phyloP scores from a whole-genome alignment of 1,140 invertebrate species.

The Halyomorpha halys region DNA sequence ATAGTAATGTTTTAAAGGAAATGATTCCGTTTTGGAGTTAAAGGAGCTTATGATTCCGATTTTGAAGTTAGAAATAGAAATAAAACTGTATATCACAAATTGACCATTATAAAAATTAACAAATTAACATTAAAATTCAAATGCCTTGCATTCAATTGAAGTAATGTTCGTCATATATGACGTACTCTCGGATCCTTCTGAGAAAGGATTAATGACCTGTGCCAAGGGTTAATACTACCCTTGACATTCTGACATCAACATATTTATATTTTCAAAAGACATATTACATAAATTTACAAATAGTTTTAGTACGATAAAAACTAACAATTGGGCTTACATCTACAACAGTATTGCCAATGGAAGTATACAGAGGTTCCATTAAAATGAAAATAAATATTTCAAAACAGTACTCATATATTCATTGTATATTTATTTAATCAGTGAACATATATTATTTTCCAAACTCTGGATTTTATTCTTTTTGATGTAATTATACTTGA shows the following conservation, averaged over 20 bases:
- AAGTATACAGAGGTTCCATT: background rate
- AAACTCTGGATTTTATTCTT: no score
- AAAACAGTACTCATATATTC: no score
- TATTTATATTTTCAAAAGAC: background rate
- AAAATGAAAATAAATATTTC: no score
- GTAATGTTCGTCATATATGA: constrained; percentile 18
- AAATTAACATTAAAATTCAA: background rate
- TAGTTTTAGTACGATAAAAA: background rate
- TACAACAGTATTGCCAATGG: background rate
- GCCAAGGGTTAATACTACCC: constrained; percentile 8
- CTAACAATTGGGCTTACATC: background rate
- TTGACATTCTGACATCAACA: background rate
- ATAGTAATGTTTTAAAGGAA: no score
- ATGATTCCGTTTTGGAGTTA: no score
- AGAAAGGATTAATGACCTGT: background rate
- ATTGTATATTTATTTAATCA: no score
- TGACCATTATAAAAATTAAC: background rate
- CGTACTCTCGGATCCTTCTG: constrained; percentile 14
- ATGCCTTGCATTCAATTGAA: background rate
- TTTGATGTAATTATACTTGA: no score
- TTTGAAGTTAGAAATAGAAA: no score
- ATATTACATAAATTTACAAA: background rate
- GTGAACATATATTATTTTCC: no score
- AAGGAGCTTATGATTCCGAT: no score
- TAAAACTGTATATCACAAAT: background rate